Evolutionary conservation across 2,797 vertebrate genomes (phyloP), one percentile per base, ranked within the genome.

Genomic region (Sus cebifrons): DNA sequence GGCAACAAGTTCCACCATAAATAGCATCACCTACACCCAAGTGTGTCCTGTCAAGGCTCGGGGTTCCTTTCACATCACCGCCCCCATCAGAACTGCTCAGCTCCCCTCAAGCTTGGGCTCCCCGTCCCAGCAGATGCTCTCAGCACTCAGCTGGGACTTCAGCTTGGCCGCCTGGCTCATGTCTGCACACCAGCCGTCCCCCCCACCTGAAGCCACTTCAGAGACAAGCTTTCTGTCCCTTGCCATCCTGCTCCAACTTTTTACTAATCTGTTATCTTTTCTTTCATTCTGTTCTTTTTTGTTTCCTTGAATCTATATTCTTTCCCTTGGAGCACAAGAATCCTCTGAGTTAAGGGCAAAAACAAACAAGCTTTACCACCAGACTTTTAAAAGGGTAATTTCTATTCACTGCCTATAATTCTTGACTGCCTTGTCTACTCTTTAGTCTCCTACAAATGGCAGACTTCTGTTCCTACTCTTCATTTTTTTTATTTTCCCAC

Each of bases 111-210:
- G 65, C 25, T 54, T 14, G 52, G 16, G 25, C 49, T 52, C 0
- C 0, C 17, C 56, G 25, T 36, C 52, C 32, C 9, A 3, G 11
- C 60, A n/a, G 29, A 25, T 0, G 0, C 6, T 18, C 27, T 23
- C 40, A 36, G 12, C 0, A 4, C 12, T 10, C 1, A 9, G 36
- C 29, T 0, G 1, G 73, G 44, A 62, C 81, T 0, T 15, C 3
- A 11, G 29, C 20, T 25, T 2, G 12, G 74, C 18, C 32, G 5
- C 18, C 56, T 1, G 4, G 52, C 13, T 62, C 10, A 27, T 27
- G 71, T 25, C 44, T 5, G 16, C 65, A 11, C 5, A 2, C 25
- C n/a, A 2, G 11, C 25, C 27, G 8, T 18, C 17, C 7, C 9
- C 52, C 56, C 60, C 32, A 29, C 11, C 27, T 2, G 0, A 23